phyloP scores from a whole-genome alignment of 2,797 vertebrate species.

The Pyrocephalus nanus region DNA sequence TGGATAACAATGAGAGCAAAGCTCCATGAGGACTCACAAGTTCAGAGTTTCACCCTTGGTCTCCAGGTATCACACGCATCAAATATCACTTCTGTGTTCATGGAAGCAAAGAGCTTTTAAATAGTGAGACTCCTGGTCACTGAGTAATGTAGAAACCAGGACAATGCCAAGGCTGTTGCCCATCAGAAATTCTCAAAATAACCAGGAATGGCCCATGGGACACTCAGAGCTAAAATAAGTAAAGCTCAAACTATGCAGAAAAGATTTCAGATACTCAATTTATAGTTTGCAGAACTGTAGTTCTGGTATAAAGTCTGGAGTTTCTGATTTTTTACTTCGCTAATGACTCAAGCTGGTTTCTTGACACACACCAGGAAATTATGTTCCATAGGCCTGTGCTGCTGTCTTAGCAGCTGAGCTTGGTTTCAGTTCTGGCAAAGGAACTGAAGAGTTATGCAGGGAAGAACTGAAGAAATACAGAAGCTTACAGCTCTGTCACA shows the following conservation, averaged over 20 bases:
- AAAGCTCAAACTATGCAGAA: not conserved
- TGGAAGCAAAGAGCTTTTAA: not conserved
- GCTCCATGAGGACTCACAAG: not conserved
- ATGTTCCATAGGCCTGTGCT: not conserved
- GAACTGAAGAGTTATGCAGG: not conserved
- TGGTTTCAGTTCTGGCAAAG: not conserved
- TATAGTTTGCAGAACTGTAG: not conserved
- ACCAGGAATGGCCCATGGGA: not conserved
- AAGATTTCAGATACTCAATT: not conserved
- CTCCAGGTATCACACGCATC: not conserved
- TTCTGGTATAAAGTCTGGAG: not conserved
- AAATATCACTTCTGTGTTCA: not conserved
- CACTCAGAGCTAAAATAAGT: not conserved
- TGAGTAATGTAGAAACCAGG: not conserved
- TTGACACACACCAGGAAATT: not conserved
- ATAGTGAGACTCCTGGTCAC: not conserved
- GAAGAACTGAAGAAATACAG: not conserved
- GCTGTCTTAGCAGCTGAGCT: not conserved
- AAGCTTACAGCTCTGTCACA: not conserved
- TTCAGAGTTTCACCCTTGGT: not conserved
- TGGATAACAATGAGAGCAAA: not conserved
- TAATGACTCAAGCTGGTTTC: not conserved
- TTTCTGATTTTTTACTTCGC: not conserved
- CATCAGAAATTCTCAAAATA: slow-evolving; percentile 2
- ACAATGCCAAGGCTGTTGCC: not conserved